These are phyloP conservation scores for Tetraodon nigroviridis DNA, from an alignment of 2,113 vertebrate genomes.

Conservation along the genomic window DNA sequence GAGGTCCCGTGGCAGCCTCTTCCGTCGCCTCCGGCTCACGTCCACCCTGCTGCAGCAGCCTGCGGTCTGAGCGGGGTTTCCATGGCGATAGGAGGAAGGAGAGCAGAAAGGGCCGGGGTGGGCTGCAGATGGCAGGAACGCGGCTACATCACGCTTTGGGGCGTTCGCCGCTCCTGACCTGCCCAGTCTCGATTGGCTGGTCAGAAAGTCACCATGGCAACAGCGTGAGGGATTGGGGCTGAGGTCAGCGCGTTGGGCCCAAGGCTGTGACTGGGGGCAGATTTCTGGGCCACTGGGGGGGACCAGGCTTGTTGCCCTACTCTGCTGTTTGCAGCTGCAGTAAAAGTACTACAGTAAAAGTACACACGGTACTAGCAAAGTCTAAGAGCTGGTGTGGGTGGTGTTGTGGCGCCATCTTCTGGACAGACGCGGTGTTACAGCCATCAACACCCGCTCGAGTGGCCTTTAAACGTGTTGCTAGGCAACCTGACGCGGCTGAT, in stretches of 20 bases:
- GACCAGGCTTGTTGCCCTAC: background rate
- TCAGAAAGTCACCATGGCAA: constrained; percentile 53
- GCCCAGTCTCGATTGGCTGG: constrained; percentile 38
- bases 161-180: too few relatives aligned
- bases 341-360: too few relatives aligned
- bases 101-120: constrained; percentile 17
- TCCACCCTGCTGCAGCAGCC: constrained; percentile 16
- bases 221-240: constrained; percentile 23
- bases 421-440: too few relatives aligned
- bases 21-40: background rate
- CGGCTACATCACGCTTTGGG: constrained; percentile 8
- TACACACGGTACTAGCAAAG: too few relatives aligned
- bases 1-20: background rate
- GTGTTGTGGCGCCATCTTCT: too few relatives aligned
- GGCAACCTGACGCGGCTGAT: too few relatives aligned
- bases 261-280: constrained; percentile 7
- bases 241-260: constrained; percentile 9
- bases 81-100: constrained; percentile 47
- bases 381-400: too few relatives aligned
- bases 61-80: constrained; percentile 45
- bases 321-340: background rate
- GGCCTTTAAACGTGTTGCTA: too few relatives aligned
- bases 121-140: constrained; percentile 2
- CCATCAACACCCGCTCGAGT: too few relatives aligned
- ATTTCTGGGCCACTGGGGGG: constrained; percentile 6